Evolutionary conservation across 2,888 invertebrate genomes (phyloP), one percentile per base, ranked within the genome.

Genomic region (Eupeodes latifasciatus): DNA sequence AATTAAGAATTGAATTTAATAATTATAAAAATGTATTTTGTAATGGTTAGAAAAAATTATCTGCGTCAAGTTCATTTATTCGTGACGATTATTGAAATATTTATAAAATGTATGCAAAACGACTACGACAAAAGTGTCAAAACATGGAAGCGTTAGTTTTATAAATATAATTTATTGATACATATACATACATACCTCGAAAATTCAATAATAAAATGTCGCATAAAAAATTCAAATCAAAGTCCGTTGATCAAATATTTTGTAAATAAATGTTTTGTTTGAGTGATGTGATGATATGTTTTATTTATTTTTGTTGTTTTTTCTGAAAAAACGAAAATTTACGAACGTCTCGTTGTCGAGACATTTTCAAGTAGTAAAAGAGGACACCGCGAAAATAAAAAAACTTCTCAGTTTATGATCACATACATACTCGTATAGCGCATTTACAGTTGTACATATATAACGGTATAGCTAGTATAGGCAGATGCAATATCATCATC

Each of bases 201-300:
- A 81, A 78, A 81, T 81, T 14, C 67, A 64, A 62, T 72, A 77
- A 72, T 27, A 44, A 83, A 71, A 53, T 57, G 12, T 44, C 51
- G n/a, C 72, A 12, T 36, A 49, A 51, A 27, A 16, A 64, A 69
- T 61, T 51, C 5, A 27, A 16, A 27, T 27, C 27, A 55, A 6
- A 55, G 11, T 47, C 34, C 36, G 74, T 75, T 79, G 84, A 84
- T 79, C 67, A 79, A 75, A 79, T 75, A 84, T 67, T 79, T 67
- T 79, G 53, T 62, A 69, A 78, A 83, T 71, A 76, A 77, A 61
- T 77, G 74, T 74, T 79, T 59, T 55, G 49, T 53, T 62, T 78
- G 74, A 85, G 72, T 61, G 85, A 85, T 74, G 71, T 78, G 76
- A 64, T 84, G 36, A 12, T 62, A 49, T 76, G 36, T 47, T 11